Evolutionary conservation across 2,113 vertebrate genomes (phyloP), one percentile per base, ranked within the genome.

Genomic region (Martes martes): DNA sequence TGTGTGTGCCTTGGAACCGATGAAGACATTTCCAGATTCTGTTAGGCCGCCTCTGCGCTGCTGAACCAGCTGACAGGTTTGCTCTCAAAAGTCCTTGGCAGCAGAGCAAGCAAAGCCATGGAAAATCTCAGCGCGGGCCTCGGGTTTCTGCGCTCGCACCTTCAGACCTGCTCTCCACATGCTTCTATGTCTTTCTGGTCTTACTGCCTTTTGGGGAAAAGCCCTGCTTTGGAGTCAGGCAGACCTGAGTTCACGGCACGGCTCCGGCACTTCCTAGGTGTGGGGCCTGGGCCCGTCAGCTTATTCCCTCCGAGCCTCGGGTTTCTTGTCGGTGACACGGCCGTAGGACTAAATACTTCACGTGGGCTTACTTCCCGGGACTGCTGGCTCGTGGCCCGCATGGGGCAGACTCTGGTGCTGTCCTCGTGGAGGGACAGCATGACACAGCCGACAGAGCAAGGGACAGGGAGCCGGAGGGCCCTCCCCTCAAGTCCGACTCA

Each of bases 11-110:
- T 81, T 52, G 88, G 91, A 97, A 82, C 94, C 11, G 55, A 50
- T 52, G 55, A 92, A 61, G 87, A 89, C 94, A 69, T 84, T 96
- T 80, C 67, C 96, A 97, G 95, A 91, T 33, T 61, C 14, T 4
- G 7, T 39, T 36, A 15, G 89, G 78, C n/a, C 14, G 0, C 85
- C 92, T 76, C 90, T 45, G 1, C 6, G 8, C 39, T 81, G 36
- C 90, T 95, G 33, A 63, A 74, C 63, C 87, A 73, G 21, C 33
- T 4, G 65, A 31, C n/a, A 50, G 81, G 57, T 85, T 98, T 91
- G 36, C 87, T 92, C 63, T 80, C 90, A 93, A 92, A 89, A 82
- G 45, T 71, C 36, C n/a, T 55, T 76, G 47, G 84, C 81, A 69
- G 65, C 71, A 33, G 2, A 42, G n/a, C 11, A 1, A 42, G n/a